Evolutionary conservation across 1,140 invertebrate genomes (phyloP).

Genomic region (Daktulosphaira vitifoliae): DNA sequence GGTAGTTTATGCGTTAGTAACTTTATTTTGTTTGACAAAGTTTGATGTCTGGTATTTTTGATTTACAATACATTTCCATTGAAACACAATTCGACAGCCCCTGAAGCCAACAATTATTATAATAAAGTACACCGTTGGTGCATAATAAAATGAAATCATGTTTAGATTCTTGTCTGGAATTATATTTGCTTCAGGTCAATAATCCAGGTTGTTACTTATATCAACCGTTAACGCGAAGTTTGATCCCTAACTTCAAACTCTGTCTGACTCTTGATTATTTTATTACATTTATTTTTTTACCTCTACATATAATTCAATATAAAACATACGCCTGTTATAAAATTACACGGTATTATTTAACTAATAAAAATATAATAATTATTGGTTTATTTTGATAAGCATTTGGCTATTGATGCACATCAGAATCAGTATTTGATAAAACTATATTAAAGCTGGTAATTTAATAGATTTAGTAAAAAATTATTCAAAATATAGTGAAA

Average conservation of each 20-base stretch:
- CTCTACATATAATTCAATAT: too few relatives aligned
- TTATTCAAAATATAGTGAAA: too few relatives aligned
- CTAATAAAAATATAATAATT: too few relatives aligned
- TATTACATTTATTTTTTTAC: too few relatives aligned
- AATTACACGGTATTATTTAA: too few relatives aligned
- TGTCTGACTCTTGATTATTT: too few relatives aligned
- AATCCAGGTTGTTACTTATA: conserved; percentile 6
- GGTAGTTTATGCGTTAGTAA: not conserved
- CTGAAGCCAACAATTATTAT: conserved; percentile 16
- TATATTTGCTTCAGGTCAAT: conserved; percentile 27
- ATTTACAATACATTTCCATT: conserved; percentile 13
- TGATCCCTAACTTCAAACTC: not conserved
- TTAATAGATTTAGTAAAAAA: too few relatives aligned
- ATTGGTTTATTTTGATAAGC: too few relatives aligned
- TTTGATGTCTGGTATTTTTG: conserved; percentile 13
- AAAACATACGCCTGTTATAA: too few relatives aligned
- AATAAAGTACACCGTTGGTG: conserved; percentile 9
- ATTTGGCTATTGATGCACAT: too few relatives aligned
- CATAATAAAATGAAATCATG: conserved; percentile 19
- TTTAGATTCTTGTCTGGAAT: conserved; percentile 28
- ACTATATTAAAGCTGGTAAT: too few relatives aligned
- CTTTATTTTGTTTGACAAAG: conserved; percentile 18
- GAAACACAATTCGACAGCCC: not conserved
- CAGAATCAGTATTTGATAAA: too few relatives aligned
- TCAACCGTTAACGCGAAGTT: conserved; percentile 15